Evolutionary conservation across 2,113 vertebrate genomes (phyloP).

Genomic region (Conger conger): DNA sequence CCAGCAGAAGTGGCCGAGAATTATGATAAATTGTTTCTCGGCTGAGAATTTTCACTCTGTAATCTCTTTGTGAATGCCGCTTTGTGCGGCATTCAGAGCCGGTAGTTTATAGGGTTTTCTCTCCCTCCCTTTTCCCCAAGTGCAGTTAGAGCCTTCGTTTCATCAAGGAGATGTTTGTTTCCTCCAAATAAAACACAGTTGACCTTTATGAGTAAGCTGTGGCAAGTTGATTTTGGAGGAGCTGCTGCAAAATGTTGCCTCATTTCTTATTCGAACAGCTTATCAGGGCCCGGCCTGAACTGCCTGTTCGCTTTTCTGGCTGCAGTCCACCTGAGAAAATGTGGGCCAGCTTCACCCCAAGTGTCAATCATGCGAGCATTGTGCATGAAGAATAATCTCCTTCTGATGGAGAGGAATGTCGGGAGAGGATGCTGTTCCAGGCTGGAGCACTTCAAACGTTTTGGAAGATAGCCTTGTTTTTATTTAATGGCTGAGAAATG

Average conservation of each 20-base stretch:
- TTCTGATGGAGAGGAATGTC: not conserved
- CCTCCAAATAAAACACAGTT: slow-evolving; percentile 20
- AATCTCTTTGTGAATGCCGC: slow-evolving; percentile 9
- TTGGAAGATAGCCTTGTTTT: slow-evolving; percentile 11
- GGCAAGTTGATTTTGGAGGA: slow-evolving; percentile 23
- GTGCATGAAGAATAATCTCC: slow-evolving; percentile 1
- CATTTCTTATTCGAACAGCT: slow-evolving; percentile 12
- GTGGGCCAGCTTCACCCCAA: not conserved
- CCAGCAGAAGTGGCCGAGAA: slow-evolving; percentile 17
- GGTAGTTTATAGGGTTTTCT: not conserved
- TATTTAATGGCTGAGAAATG: not conserved
- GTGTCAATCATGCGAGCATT: slow-evolving; percentile 19
- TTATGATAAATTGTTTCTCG: slow-evolving; percentile 23
- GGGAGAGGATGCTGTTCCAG: not conserved
- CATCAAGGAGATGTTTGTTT: slow-evolving; percentile 13
- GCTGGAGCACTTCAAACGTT: not conserved
- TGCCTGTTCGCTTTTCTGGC: not conserved
- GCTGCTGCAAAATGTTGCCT: slow-evolving; percentile 1
- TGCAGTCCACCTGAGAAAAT: not conserved
- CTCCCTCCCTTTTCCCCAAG: not conserved
- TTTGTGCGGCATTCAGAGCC: not conserved
- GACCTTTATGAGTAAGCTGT: slow-evolving; percentile 19
- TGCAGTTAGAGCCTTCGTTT: slow-evolving; percentile 7
- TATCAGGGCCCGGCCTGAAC: not conserved
- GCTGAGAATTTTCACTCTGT: slow-evolving; percentile 11